Evolutionary conservation across 2,113 vertebrate genomes (phyloP).

Genomic region (Aramus guarauna): DNA sequence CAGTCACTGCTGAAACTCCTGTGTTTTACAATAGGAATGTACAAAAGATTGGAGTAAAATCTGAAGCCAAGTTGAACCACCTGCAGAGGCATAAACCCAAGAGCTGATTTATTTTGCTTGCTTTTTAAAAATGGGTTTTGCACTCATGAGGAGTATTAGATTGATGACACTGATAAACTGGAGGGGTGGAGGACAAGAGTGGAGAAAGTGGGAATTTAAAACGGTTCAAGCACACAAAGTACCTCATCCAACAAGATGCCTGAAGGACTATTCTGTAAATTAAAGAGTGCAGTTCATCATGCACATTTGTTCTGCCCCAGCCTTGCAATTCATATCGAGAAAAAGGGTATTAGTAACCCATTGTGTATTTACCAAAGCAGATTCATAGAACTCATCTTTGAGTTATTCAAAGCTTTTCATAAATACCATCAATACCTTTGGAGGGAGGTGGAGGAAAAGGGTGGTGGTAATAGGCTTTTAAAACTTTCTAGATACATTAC

Average conservation of each 20-base stretch:
- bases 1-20: not conserved
- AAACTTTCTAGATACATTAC: not conserved
- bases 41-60: not conserved
- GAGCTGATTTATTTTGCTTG: not conserved
- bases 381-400: not conserved
- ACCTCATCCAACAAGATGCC: conserved; percentile 15
- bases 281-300: not conserved
- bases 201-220: not conserved
- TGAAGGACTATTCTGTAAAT: not conserved
- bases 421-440: not conserved
- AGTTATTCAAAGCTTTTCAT: not conserved
- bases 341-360: not conserved
- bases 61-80: not conserved
- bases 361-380: not conserved
- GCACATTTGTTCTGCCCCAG: not conserved
- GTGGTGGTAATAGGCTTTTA: not conserved
- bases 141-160: not conserved
- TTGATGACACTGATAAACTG: not conserved
- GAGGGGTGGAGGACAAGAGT: not conserved
- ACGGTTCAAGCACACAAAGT: not conserved
- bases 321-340: not conserved
- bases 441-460: rapidly evolving
- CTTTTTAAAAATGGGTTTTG: not conserved
- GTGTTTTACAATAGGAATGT: not conserved
- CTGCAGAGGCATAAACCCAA: not conserved